These are phyloP conservation scores for Choloepus hoffmanni DNA, from an alignment of 2,113 vertebrate species.

Conservation along the genomic window DNA sequence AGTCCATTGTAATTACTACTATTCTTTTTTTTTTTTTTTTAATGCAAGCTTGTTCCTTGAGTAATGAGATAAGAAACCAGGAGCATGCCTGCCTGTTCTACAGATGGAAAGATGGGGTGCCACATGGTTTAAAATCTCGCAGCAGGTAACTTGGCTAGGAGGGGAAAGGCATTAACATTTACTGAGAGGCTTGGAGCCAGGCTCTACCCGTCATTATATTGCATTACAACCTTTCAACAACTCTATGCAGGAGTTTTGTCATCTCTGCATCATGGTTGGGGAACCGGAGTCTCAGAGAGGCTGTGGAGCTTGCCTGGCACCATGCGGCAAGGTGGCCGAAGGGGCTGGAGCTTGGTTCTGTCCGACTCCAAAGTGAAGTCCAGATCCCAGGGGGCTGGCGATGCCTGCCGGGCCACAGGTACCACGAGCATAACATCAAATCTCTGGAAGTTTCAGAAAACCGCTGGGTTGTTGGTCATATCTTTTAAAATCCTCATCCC, in stretches of 20 bases:
- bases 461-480: background rate
- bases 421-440: background rate
- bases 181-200: background rate
- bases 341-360: background rate
- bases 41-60: background rate
- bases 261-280: background rate
- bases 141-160: background rate
- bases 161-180: background rate
- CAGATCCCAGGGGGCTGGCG: background rate
- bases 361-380: background rate
- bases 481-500: background rate
- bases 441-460: background rate
- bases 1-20: slow-evolving; percentile 15
- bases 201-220: background rate
- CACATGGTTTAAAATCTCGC: background rate
- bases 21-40: background rate
- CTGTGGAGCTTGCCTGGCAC: background rate
- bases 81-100: background rate
- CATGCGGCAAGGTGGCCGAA: background rate
- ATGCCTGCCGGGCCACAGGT: background rate
- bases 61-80: background rate
- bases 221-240: background rate
- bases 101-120: background rate
- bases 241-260: background rate
- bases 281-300: background rate